Conservation (phyloP, 2,888 invertebrate species). For the Mythimna pallens region DNA sequence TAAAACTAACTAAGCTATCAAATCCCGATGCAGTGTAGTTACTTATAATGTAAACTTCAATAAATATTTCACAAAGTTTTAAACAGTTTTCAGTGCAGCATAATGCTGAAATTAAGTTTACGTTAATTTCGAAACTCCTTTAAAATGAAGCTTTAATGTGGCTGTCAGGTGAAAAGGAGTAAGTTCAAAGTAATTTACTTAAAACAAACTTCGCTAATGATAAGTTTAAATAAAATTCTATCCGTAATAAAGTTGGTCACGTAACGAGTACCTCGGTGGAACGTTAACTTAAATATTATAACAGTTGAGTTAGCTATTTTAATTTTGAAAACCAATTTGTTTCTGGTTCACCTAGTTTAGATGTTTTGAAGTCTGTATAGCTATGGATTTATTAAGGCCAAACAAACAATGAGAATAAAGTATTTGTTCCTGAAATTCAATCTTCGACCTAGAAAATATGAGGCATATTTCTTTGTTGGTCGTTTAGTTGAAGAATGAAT, state of each 20-base stretch:
- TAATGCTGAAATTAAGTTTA: slow-evolving; percentile 27
- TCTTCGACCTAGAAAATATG: neutral
- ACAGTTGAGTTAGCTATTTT: neutral
- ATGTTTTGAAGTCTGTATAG: neutral
- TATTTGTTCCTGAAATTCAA: neutral
- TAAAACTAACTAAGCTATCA: no score
- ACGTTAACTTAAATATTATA: slow-evolving; percentile 21
- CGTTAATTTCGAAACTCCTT: slow-evolving; percentile 30
- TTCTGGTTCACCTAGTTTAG: slow-evolving; percentile 1
- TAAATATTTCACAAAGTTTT: slow-evolving; percentile 9
- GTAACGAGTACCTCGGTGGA: slow-evolving; percentile 9
- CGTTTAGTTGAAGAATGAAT: no score
- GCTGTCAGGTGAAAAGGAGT: slow-evolving; percentile 35
- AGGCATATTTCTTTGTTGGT: no score
- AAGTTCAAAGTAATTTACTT: slow-evolving; percentile 44
- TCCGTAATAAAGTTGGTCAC: slow-evolving; percentile 39
- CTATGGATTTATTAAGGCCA: neutral
- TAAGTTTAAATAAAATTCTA: slow-evolving; percentile 42
- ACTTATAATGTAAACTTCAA: neutral
- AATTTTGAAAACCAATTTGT: slow-evolving; percentile 22
- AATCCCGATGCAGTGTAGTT: no score
- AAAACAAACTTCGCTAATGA: slow-evolving; percentile 47
- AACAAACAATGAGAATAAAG: neutral
- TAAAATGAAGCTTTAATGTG: slow-evolving; percentile 31
- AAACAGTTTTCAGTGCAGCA: slow-evolving; percentile 8